Evolutionary conservation across 2,888 invertebrate species (phyloP), one percentile per base, ranked within the genome.

Genomic region (Cheilosia scutellata): DNA sequence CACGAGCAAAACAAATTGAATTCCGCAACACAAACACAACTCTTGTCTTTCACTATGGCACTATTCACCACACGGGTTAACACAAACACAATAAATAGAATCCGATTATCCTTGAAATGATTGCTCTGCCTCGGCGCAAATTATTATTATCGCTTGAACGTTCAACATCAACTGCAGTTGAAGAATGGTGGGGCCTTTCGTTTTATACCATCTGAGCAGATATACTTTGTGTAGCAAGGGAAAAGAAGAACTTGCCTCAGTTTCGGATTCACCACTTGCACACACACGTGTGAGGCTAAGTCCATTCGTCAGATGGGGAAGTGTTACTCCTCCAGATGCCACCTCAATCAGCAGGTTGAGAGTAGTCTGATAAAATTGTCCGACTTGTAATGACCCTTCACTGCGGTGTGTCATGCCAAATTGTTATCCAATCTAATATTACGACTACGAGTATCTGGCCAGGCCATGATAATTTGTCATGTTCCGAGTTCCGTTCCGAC

Each of bases 171-270:
- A 89, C 88, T 89, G 88, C 88, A 87, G 49, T 87, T 71, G 57
- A 77, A 87, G 49, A 82, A 88, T 88, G 88, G 88, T 88, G 89
- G 89, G 89, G 89, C 88, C 82, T 47, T 82, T 79, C 76, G 78
- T 87, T 89, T 89, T 89, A 89, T 89, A 89, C 82, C 82, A 60
- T 62, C 55, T 53, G 58, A 16, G 5, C 47, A 33, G 37, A 37
- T 20, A 20, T 20, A 20, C 20, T 20, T 20, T 20, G 20, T 37
- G 11, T 62, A 44, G 29, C 55, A 44, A 53, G 11, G 37, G 40
- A 53, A 62, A 71, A 55, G 75, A 75, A 84, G 70, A 75, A 75
- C 63, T 51, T 71, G 70, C n/a, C 68, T 37, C 58, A 25, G 37
- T 37, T 37, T 37, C 42, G 47, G 53, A 57, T 44, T 66, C 70